Evolutionary conservation across 2,888 invertebrate species (phyloP).

Genomic region (Hypsopygia costalis): DNA sequence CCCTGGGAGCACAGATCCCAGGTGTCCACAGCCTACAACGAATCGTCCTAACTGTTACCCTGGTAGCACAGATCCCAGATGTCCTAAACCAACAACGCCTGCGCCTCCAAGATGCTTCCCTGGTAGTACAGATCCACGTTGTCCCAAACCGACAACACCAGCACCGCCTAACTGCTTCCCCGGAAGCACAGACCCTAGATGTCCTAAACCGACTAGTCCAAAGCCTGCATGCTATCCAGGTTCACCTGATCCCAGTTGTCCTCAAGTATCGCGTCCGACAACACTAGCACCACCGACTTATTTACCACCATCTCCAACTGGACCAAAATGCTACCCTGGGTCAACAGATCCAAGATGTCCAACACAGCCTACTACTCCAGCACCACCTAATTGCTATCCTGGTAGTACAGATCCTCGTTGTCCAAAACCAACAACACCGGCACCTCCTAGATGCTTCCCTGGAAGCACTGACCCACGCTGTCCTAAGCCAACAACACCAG

Average conservation of each 20-base stretch:
- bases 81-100: too few species aligned
- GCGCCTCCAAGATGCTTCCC: conserved; percentile 29
- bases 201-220: conserved; percentile 21
- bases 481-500: conserved; percentile 24
- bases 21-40: conserved; percentile 29
- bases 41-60: conserved; percentile 28
- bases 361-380: conserved; percentile 27
- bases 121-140: too few species aligned
- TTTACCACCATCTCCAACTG: conserved; percentile 20
- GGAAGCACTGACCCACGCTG: conserved; percentile 29
- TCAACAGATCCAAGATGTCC: conserved; percentile 36
- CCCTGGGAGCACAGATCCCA: conserved; percentile 42
- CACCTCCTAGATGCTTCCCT: conserved; percentile 23
- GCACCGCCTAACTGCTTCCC: too few species aligned
- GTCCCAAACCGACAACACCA: too few species aligned
- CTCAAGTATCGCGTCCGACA: conserved; percentile 23
- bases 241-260: conserved; percentile 45
- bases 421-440: conserved; percentile 23
- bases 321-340: conserved; percentile 45
- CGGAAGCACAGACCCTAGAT: conserved; percentile 28
- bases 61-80: conserved; percentile 21
- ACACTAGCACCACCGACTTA: conserved; percentile 21
- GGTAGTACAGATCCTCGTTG: conserved; percentile 35
- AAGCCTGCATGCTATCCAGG: conserved; percentile 18
- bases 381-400: conserved; percentile 39